Evolutionary conservation across 1,140 invertebrate species (phyloP).

Genomic region (Papilio polytes): DNA sequence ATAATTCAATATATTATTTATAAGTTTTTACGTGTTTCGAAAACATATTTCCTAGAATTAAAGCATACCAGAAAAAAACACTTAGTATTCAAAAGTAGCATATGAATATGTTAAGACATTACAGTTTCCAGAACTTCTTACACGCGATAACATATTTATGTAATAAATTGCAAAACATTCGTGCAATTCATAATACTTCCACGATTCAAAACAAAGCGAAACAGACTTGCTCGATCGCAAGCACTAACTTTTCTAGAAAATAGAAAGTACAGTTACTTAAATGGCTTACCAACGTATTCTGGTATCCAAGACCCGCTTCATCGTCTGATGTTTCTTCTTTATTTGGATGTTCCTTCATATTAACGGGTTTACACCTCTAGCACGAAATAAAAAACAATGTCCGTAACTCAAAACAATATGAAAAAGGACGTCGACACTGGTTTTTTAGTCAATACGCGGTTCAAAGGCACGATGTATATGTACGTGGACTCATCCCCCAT

Average conservation of each 20-base stretch:
- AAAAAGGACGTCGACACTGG: constrained; percentile 43
- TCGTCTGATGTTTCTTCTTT: constrained; percentile 83
- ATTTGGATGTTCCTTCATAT: constrained; percentile 68
- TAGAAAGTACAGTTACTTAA: constrained; percentile 63
- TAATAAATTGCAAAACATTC: constrained; percentile 19
- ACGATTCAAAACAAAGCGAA: constrained; percentile 24
- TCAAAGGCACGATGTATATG: constrained; percentile 56
- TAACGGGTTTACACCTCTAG: constrained; percentile 55
- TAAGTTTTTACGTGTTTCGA: neutral
- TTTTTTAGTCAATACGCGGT: constrained; percentile 55
- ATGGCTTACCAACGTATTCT: constrained; percentile 91
- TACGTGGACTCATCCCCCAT: constrained; percentile 59
- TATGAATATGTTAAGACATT: neutral
- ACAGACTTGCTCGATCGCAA: neutral
- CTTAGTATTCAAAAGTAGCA: neutral
- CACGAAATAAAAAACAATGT: constrained; percentile 62
- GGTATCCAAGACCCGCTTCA: constrained; percentile 89
- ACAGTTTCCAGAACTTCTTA: constrained; percentile 21
- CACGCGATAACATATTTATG: constrained; percentile 22
- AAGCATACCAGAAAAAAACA: neutral
- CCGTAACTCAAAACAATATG: constrained; percentile 58
- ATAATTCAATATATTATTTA: neutral
- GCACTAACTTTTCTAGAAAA: constrained; percentile 59
- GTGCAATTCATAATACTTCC: constrained; percentile 2
- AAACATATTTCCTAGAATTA: neutral